These are phyloP conservation scores for Sinohyriopsis cumingii DNA, from an alignment of 2,888 invertebrate species.

Conservation along the genomic window DNA sequence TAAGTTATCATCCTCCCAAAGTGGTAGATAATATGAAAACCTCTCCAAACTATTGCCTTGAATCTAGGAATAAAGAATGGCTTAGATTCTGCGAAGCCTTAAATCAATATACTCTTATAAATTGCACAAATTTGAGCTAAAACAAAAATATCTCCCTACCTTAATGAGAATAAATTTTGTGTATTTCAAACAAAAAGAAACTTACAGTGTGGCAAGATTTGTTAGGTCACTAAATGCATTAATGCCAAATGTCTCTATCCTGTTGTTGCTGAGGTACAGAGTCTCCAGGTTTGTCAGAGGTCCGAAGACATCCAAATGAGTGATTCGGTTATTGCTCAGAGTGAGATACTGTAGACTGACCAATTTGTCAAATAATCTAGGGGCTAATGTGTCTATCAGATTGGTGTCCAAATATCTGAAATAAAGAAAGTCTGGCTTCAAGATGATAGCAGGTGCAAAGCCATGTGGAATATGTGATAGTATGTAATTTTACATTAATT, in stretches of 20 bases:
- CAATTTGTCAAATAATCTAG: constrained; percentile 17
- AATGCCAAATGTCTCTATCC: constrained; percentile 38
- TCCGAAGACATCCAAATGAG: constrained; percentile 40
- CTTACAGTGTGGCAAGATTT: constrained; percentile 2
- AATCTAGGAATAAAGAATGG: no score
- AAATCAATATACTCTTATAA: no score
- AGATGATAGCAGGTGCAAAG: no score
- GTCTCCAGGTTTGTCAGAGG: constrained; percentile 23
- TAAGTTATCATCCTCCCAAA: no score
- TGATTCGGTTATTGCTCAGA: constrained; percentile 23
- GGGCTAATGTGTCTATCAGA: constrained; percentile 11
- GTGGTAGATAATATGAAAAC: no score
- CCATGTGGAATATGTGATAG: not conserved
- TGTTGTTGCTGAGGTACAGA: constrained; percentile 39
- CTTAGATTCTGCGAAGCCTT: no score
- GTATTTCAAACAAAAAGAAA: no score
- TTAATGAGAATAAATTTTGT: no score
- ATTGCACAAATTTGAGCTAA: no score
- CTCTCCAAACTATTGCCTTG: no score
- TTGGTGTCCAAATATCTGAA: constrained; percentile 25
- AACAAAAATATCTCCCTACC: no score
- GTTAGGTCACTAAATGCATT: constrained; percentile 39
- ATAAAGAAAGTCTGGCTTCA: not conserved
- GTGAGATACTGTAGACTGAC: constrained; percentile 7
- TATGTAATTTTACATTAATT: no score